These are phyloP conservation scores for Hypsopygia costalis DNA, from an alignment of 2,888 invertebrate genomes.

Conservation along the genomic window DNA sequence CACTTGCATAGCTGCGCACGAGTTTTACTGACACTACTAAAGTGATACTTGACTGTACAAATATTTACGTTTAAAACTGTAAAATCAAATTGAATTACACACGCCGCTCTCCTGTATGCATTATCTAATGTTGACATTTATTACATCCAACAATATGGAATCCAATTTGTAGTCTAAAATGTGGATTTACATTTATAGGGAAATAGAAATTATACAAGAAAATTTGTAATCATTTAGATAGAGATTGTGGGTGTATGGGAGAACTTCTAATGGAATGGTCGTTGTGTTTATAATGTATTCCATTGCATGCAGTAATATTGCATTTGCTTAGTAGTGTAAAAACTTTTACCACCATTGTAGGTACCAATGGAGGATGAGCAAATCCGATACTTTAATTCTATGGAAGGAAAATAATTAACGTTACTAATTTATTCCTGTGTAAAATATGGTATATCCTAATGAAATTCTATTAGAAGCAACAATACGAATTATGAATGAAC, in stretches of 20 bases:
- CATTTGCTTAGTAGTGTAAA: too few species aligned
- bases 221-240: background rate
- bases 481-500: too few species aligned
- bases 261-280: too few species aligned
- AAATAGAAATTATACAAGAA: background rate
- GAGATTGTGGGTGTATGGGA: background rate
- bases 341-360: too few species aligned
- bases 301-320: too few species aligned
- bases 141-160: conserved; percentile 26
- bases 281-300: too few species aligned
- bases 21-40: conserved; percentile 39
- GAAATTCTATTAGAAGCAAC: too few species aligned
- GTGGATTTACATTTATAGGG: conserved; percentile 11
- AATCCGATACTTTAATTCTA: too few species aligned
- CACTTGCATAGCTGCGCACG: conserved; percentile 61
- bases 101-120: conserved; percentile 30
- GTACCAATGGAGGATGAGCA: too few species aligned
- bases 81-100: conserved; percentile 45
- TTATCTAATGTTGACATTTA: conserved; percentile 29
- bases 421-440: too few species aligned
- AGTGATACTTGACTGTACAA: conserved; percentile 41
- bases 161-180: conserved; percentile 25
- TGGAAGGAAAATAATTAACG: too few species aligned
- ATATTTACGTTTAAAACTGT: conserved; percentile 45
- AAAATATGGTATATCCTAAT: too few species aligned